Conservation (phyloP, 2,888 invertebrate species). For the Scaptomyza reducta region DNA sequence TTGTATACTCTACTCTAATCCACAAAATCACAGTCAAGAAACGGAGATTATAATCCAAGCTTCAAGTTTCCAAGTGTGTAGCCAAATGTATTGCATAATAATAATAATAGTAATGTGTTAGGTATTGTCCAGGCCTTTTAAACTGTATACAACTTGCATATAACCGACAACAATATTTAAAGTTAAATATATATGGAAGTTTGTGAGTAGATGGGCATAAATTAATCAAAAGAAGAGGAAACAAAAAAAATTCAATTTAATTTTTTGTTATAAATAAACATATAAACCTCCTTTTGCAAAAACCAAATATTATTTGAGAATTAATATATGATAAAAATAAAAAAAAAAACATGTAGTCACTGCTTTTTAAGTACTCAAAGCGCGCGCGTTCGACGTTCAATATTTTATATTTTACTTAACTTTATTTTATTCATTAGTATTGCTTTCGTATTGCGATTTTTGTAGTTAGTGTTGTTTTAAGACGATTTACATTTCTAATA, state of each 20-base stretch:
- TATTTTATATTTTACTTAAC: conserved; percentile 25
- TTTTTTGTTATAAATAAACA: conserved; percentile 27
- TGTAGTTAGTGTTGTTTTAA: conserved; percentile 60
- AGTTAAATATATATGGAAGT: conserved; percentile 28
- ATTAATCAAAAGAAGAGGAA: conserved; percentile 21
- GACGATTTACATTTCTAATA: conserved; percentile 57
- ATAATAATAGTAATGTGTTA: conserved; percentile 28
- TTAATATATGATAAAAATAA: conserved; percentile 32
- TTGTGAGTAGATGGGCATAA: conserved; percentile 31
- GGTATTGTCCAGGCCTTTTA: conserved; percentile 66
- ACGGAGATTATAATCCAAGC: conserved; percentile 24
- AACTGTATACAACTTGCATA: conserved; percentile 62
- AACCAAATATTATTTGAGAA: conserved; percentile 72
- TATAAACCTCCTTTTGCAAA: conserved; percentile 66
- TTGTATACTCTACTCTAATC: conserved; percentile 31
- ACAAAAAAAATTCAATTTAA: conserved; percentile 13
- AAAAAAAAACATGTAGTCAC: conserved; percentile 59
- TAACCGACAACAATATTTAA: conserved; percentile 35
- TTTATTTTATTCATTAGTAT: conserved; percentile 17
- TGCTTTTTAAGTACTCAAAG: conserved; percentile 68
- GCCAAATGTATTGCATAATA: conserved; percentile 72
- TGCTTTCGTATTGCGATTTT: conserved; percentile 36
- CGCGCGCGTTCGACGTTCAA: conserved; percentile 26
- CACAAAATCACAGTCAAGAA: conserved; percentile 60
- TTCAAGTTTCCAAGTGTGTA: conserved; percentile 66